Base-by-base conservation (phyloP, 2,797 vertebrate genomes). In the Holocentrus rufus region DNA sequence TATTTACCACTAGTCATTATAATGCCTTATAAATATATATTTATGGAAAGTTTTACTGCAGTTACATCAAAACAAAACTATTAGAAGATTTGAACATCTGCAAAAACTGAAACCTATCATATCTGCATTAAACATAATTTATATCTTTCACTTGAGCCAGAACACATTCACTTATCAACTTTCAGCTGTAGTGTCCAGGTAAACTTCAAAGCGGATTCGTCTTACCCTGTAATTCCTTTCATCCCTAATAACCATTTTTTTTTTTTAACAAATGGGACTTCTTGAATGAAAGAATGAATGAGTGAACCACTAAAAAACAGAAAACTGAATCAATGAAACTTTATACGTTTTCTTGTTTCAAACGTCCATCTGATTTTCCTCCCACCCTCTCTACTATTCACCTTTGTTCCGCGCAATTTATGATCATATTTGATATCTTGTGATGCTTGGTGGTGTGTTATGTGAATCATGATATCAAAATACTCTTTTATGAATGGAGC, bases 401-500 rank as follows among this genome's bases (percentile, higher is more conserved):
- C 20, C 44, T 49, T 46, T 13, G 49, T 66, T 67, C 3, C 2
- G 11, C 11, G 25, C 9, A 56, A 64, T 78, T 78, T 81, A 73
- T 31, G 58, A 47, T 62, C 47, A 5, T 10, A 30, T 54, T 25
- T 74, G 11, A 73, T 76, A 22, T n/a, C 42, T 20, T 56, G 15
- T 39, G 73, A 67, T 55, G 39, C 44, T 10, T 49, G 42, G n/a
- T 49, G 30, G 64, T 55, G 36, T 65, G 74, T 56, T 72, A 65
- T 65, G 72, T 49, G 31, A 69, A 71, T 80, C 76, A 72, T 7
- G 56, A 47, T 46, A 69, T 68, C 30, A 65, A 59, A 52, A 55
- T 34, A 18, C 18, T 23, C 23, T 65, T 72, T 20, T 62, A 30
- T 59, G 56, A 69, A 62, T 30, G 34, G 59, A 55, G 39, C 49